phyloP scores from a whole-genome alignment of 2,888 invertebrate genomes.

The Dugesia japonica region DNA sequence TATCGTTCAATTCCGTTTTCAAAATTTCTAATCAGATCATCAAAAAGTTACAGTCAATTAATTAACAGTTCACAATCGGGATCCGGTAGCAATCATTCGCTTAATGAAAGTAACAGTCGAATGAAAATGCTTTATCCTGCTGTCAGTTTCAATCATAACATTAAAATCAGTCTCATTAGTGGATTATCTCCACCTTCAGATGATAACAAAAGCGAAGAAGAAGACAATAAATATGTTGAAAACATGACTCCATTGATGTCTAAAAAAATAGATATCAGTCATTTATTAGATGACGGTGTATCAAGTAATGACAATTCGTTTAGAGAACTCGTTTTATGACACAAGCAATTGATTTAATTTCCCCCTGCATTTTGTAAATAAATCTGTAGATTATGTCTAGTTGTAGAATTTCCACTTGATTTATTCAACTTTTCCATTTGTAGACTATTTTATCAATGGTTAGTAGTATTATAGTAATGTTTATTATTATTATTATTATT shows the following conservation, averaged over 20 bases:
- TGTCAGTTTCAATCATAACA: background rate
- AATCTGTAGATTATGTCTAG: slow-evolving; percentile 3
- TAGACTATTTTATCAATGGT: no score
- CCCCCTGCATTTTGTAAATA: slow-evolving; percentile 13
- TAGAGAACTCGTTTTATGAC: background rate
- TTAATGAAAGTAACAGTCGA: background rate
- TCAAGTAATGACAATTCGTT: slow-evolving; percentile 4
- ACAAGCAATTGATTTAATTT: background rate
- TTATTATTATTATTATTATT: no score
- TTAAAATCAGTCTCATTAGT: background rate
- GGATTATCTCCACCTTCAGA: slow-evolving; percentile 8
- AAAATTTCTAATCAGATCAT: background rate
- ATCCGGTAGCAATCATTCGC: background rate
- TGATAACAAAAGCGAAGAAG: slow-evolving; percentile 1
- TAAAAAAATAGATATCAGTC: slow-evolving; percentile 1
- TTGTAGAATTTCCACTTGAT: background rate
- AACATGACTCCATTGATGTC: background rate
- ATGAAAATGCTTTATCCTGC: slow-evolving; percentile 12
- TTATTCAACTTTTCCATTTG: background rate
- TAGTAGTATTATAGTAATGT: no score
- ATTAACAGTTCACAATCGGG: background rate
- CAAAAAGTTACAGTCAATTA: background rate
- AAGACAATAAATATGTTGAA: background rate
- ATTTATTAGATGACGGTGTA: background rate
- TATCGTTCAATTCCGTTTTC: slow-evolving; percentile 17